phyloP scores from a whole-genome alignment of 2,888 invertebrate species.

The Lycaena phlaeas region DNA sequence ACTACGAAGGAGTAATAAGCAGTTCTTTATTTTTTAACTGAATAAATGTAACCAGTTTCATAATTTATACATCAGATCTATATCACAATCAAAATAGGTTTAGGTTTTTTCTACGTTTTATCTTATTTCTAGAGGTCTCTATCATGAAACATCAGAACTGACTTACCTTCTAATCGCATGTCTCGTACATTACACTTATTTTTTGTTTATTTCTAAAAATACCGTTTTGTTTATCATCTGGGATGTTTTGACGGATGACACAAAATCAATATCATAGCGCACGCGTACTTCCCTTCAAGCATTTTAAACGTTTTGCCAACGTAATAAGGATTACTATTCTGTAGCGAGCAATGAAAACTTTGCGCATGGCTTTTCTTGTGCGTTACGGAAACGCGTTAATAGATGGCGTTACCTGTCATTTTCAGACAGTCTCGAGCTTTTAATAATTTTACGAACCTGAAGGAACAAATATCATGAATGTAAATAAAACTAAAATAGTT shows the following conservation, averaged over 20 bases:
- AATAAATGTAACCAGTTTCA: too few species aligned
- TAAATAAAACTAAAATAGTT: too few species aligned
- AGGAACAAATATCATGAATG: too few species aligned
- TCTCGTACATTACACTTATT: constrained; percentile 20
- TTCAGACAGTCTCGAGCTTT: too few species aligned
- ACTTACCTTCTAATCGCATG: constrained; percentile 49
- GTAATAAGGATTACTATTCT: constrained; percentile 11
- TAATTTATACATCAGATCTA: too few species aligned
- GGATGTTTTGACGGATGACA: constrained; percentile 29
- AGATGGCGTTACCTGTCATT: constrained; percentile 7
- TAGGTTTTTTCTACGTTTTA: too few species aligned
- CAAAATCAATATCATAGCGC: constrained; percentile 56
- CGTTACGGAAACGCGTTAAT: neutral
- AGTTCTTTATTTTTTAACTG: too few species aligned
- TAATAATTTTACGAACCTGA: too few species aligned
- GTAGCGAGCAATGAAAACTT: constrained; percentile 11
- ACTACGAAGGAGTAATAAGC: too few species aligned
- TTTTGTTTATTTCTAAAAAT: constrained; percentile 10
- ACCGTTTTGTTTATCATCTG: constrained; percentile 11
- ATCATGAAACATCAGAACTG: too few species aligned
- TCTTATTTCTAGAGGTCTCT: too few species aligned
- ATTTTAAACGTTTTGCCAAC: constrained; percentile 16
- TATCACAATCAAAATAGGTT: too few species aligned
- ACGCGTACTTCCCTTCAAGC: constrained; percentile 32
- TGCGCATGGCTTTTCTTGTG: constrained; percentile 41